Evolutionary conservation across 2,797 vertebrate species (phyloP), one percentile per base, ranked within the genome.

Genomic region (Enteromius anoplus): DNA sequence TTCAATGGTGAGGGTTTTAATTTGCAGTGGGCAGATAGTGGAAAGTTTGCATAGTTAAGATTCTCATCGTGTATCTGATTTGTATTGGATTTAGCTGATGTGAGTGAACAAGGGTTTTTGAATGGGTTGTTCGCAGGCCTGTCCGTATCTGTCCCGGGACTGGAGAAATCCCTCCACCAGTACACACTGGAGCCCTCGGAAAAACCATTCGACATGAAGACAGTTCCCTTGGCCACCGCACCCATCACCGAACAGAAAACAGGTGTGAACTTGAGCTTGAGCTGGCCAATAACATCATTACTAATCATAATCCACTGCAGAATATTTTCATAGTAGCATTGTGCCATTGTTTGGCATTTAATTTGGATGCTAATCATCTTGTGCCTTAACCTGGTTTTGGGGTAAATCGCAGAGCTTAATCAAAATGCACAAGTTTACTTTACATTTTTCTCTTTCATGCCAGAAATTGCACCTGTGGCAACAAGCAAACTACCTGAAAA

Each of bases 101-200:
- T 65, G 14, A 34, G 34, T 42, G 32, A 75, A 60, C 49, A 64
- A 58, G 15, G 45, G 1, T 29, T 49, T 19, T 32, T 76, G 14
- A 45, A 58, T 64, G 1, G 3, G 62, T 4, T 78, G 53, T 65
- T 53, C 19, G 47, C 89, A 99, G 98, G 97, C 88, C 79, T 99
- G 88, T 96, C 96, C 0, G 97, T 98, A 5, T 99, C 98, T 15
- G 87, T 99, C 49, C 96, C 97, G 11, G 98, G 98, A 4, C 94
- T 99, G 95, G 98, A 99, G 91, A 99, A 98, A 83, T 97, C 97
- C 12, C 94, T 99, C 37, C 96, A 99, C 88, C 98, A 99, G 85
- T 99, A 99, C 82, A 99, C 97, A 0, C 77, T 99, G 92, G 96
- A 98, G 53, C 98, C 98, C 29, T 94, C 96, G 0, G 97, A 99